Conservation (phyloP, 2,113 vertebrate species). For the Saimiri boliviensis region DNA sequence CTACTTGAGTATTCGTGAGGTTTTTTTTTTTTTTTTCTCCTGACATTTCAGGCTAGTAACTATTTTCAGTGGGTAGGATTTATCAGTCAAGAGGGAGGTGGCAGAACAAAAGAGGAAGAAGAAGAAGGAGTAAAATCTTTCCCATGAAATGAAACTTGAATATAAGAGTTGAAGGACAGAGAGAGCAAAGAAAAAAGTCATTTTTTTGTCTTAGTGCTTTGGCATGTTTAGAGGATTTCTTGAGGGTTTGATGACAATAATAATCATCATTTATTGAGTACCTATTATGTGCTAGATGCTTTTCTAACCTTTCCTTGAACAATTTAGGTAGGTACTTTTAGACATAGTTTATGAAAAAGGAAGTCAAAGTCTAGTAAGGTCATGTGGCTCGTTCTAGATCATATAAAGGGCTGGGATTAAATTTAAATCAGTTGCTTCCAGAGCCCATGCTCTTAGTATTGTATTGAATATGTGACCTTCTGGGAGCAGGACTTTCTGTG, state of each 20-base stretch:
- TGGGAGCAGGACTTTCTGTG: neutral
- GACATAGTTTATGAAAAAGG: neutral
- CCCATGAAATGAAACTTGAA: neutral
- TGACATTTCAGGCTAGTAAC: neutral
- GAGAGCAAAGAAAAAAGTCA: neutral
- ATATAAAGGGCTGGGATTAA: neutral
- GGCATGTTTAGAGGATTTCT: neutral
- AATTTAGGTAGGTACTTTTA: neutral
- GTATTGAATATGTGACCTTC: neutral
- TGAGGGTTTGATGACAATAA: neutral
- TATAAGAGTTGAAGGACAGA: neutral
- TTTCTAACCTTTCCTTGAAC: neutral
- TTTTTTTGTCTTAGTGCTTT: neutral
- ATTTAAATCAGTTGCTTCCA: neutral
- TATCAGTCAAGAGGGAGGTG: neutral
- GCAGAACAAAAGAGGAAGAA: neutral
- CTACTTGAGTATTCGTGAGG: neutral
- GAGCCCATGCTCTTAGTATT: accelerated
- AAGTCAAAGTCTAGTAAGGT: neutral
- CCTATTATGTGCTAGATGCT: neutral
- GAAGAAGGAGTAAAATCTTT: neutral
- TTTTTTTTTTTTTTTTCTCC: neutral
- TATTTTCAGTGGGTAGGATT: neutral
- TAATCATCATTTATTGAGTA: neutral
- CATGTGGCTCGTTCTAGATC: neutral